These are phyloP conservation scores for Toxotes chatareus DNA, from an alignment of 2,113 vertebrate species.

Conservation along the genomic window DNA sequence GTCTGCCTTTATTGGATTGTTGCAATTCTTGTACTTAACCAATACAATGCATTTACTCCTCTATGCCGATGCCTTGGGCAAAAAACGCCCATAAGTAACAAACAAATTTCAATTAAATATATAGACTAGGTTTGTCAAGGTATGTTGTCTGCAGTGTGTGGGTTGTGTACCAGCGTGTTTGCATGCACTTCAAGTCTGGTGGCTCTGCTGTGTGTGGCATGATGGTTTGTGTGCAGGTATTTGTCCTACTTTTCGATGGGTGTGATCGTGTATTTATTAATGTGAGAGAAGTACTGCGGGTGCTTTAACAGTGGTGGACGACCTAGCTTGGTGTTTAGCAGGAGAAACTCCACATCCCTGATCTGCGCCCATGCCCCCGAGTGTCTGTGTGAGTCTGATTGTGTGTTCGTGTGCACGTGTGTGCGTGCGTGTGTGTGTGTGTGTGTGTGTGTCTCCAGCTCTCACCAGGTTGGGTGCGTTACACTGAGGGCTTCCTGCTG, in stretches of 20 bases:
- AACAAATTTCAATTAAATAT: neutral
- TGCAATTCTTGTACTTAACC: too few relatives aligned
- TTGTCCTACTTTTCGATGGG: constrained; percentile 16
- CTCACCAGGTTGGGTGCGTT: constrained; percentile 63
- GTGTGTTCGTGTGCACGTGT: neutral
- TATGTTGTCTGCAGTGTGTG: constrained; percentile 1
- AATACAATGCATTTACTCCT: neutral
- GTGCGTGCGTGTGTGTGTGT: constrained; percentile 19
- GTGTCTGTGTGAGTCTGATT: neutral
- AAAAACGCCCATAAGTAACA: neutral
- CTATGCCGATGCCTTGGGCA: neutral
- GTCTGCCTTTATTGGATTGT: neutral
- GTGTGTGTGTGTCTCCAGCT: constrained; percentile 67
- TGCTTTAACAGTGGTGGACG: neutral
- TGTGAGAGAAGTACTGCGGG: neutral
- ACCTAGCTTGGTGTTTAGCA: neutral
- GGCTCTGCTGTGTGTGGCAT: neutral
- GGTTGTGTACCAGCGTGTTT: constrained; percentile 19
- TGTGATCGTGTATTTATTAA: neutral
- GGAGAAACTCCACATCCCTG: constrained; percentile 27
- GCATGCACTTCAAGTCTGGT: neutral
- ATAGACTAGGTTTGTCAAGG: neutral
- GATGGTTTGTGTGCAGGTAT: constrained; percentile 23
- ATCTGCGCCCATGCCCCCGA: neutral
- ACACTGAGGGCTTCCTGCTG: constrained; percentile 73